A percentile compares a stretch with the other conserved stretches of the same genome.
Evolutionary conservation across 2,797 vertebrate genomes (phyloP).

Genomic region (Cheirogaleus major): DNA sequence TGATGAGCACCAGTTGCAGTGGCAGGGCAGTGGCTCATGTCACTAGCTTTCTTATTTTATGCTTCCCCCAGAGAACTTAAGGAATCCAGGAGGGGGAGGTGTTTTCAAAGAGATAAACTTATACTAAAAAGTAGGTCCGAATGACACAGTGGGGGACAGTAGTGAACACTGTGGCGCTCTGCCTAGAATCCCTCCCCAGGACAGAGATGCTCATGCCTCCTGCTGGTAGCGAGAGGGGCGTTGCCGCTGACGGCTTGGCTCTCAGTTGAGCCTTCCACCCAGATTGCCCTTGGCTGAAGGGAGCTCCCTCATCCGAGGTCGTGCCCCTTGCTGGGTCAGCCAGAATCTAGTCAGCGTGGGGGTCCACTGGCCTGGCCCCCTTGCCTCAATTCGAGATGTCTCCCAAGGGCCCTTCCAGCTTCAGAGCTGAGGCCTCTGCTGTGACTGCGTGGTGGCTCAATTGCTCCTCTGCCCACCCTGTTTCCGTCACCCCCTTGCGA

Average conservation of each 20-base stretch:
- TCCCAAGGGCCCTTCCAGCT: not conserved
- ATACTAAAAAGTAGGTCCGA: not conserved
- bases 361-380: not conserved
- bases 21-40: not conserved
- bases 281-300: not conserved
- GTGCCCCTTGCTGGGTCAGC: not conserved
- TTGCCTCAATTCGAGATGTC: not conserved
- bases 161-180: too few species aligned
- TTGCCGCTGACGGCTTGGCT: too few species aligned
- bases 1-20: not conserved
- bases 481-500: not conserved
- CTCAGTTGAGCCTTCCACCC: not conserved
- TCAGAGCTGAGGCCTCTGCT: not conserved
- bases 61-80: not conserved
- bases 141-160: not conserved
- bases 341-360: not conserved
- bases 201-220: not conserved
- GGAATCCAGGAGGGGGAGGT: not conserved
- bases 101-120: not conserved
- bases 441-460: not conserved
- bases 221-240: not conserved
- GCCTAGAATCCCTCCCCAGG: not conserved
- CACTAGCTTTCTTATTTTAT: not conserved
- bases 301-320: not conserved
- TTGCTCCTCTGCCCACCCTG: not conserved